Evolutionary conservation across 2,888 invertebrate genomes (phyloP), one percentile per base, ranked within the genome.

Genomic region (Melolontha melolontha): DNA sequence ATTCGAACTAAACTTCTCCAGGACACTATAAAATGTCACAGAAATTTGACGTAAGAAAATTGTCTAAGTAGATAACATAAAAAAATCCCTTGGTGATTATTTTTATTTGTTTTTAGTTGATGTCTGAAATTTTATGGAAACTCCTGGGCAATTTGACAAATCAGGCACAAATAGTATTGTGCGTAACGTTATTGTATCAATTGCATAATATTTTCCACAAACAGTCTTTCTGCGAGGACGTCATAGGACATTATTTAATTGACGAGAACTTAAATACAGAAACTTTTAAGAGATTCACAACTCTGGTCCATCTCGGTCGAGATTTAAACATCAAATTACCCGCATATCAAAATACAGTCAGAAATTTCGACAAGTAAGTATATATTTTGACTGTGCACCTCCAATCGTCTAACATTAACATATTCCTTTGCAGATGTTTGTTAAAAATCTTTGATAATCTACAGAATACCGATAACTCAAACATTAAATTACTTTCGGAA

Each of bases 301-400:
- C 89, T 7, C 83, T 94, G 10, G 94, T 93, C 93, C 92, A 94
- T 81, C 83, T 93, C 34, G 92, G 93, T 0, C 82, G 93, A 62
- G 92, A 92, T 74, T 85, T 90, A 27, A 87, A 87, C 75, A 84
- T 86, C 2, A 84, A 86, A 72, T 78, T 85, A 50, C 81, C 82
- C 8, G 76, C 80, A 1, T 77, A 79, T 52, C 80, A 85, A 62
- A 82, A 83, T 49, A 83, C 81, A 54, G 80, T 83, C 17, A 78
- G 87, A 74, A 87, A 87, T 64, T 90, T 91, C 79, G 90, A 91
- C 77, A 88, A 88, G 88, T 89, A 64, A 64, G 63, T 59, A 34
- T 12, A 27, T 27, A 8, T 52, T 42, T 5, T n/a, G 14, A 41
- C 1, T 5, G 22, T 27, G 1, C 5, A 29, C 12, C 16, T 0